Base-by-base conservation (phyloP, 1,140 invertebrate species). In the Ostrea denselamellosa region DNA sequence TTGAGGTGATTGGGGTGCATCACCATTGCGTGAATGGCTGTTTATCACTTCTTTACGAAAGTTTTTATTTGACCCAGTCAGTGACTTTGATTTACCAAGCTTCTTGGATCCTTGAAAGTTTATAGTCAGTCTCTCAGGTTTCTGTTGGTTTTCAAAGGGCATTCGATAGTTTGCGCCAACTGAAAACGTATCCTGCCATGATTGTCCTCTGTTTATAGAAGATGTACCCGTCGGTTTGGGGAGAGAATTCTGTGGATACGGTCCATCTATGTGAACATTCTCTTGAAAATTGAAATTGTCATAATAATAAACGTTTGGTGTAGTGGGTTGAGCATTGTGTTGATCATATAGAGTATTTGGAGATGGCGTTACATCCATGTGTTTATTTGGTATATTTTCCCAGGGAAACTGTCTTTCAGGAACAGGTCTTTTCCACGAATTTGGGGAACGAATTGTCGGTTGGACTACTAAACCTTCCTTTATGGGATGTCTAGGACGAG, bases 391-490 rank as follows among this genome's bases (percentile, higher is more conserved):
- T 77, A 28, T 77, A 34, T 77, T 77, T 77, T 77, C 68, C 68
- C 68, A 77, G 12, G 28, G 12, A 25, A 77, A 14, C 7, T 77
- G 68, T 28, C 12, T 77, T 77, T 77, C 68, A 28, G 68, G 68
- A 77, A 77, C 68, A 34, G 68, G 68, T 17, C 68, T 77, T 77
- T 77, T 77, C 68, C 68, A 77, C 12, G 68, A 77, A 77, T 77
- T 44, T 28, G 68, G 22, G 28, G 17, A 17, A 7, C 19, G 56
- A 7, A 14, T 62, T n/a, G 56, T 62, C 14, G 2, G 56, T 62
- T 62, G 17, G 17, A 19, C n/a, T 14, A n/a, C 19, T n/a, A 19
- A 62, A 17, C 17, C n/a, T 19, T 8, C 5, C 0, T 12, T 77
- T 77, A 8, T 10, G 28, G 25, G 28, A 77, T 22, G 2, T 77